phyloP scores from a whole-genome alignment of 2,888 invertebrate species.

The Trypoxylon attenuatum region DNA sequence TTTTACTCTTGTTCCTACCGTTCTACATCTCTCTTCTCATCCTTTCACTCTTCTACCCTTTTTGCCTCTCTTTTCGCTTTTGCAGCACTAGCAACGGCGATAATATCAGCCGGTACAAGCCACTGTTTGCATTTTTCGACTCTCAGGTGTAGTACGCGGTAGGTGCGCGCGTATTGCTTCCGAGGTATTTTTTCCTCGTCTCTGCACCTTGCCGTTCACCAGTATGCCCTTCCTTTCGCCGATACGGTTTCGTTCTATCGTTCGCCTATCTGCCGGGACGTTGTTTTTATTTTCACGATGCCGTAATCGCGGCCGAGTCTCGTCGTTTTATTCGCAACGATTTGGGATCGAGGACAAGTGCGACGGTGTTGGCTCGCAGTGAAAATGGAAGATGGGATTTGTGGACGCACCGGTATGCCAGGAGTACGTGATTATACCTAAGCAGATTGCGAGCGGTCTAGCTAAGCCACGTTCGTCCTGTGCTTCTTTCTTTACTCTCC shows the following conservation, averaged over 20 bases:
- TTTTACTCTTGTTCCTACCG: neutral
- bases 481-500: neutral
- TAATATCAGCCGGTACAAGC: slow-evolving; percentile 50
- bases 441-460: slow-evolving; percentile 16
- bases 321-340: slow-evolving; percentile 13
- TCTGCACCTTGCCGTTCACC: too few species aligned
- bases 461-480: slow-evolving; percentile 15
- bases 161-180: neutral
- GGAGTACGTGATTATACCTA: neutral
- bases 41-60: neutral
- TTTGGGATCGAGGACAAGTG: slow-evolving; percentile 8
- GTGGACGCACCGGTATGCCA: neutral
- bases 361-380: neutral
- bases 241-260: neutral
- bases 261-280: too few species aligned
- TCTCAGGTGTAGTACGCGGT: slow-evolving; percentile 2
- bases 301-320: neutral
- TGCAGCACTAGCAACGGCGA: slow-evolving; percentile 11
- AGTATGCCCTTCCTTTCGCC: neutral
- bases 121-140: slow-evolving; percentile 19
- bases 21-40: slow-evolving; percentile 1
- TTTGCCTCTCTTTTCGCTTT: neutral
- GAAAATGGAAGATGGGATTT: slow-evolving; percentile 12
- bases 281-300: neutral
- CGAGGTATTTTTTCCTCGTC: neutral